Base-by-base conservation (phyloP, 2,797 vertebrate species). In the Moxostoma hubbsi region DNA sequence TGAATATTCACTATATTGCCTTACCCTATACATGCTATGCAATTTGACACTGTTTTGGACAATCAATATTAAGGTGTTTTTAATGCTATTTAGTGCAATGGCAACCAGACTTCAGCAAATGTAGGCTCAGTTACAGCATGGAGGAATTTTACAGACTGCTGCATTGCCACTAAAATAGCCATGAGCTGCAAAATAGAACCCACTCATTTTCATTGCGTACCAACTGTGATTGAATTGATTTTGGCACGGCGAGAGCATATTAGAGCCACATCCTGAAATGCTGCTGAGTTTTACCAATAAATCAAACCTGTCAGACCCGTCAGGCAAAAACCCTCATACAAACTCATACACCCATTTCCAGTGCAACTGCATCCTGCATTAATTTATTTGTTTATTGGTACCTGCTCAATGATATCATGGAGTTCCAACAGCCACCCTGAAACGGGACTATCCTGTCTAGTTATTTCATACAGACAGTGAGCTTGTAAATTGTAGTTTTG, bases 401-500 rank as follows among this genome's bases (percentile, higher is more conserved):
- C 10, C 49, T 46, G 50, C 24, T 53, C 45, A 12, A 45, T 6
- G 49, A 54, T 47, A 24, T 57, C 36, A 78, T 78, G 57, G 50
- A 13, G 49, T 18, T 11, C 46, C 36, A 46, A 62, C 62, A 65
- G 11, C n/a, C 62, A 54, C 6, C 12, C 4, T 57, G 51, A 75
- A 69, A 78, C 46, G 12, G 9, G 55, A 61, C 54, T 13, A 59
- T 61, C 13, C 64, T 63, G 58, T 70, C 11, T 9, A n/a, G 15
- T 53, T 79, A 47, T 36, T 73, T 16, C 24, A 62, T 62, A 59
- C 57, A 47, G n/a, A 55, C 51, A 59, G 47, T 36, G 2, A 57
- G 12, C 72, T 16, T 80, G 74, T 69, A 81, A 71, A 47, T 71
- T 70, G 77, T 9, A 67, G 54, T 53, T 43, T 85, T 69, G 54